These are phyloP conservation scores for Micrasema minimum DNA, from an alignment of 1,140 invertebrate genomes.

Conservation along the genomic window DNA sequence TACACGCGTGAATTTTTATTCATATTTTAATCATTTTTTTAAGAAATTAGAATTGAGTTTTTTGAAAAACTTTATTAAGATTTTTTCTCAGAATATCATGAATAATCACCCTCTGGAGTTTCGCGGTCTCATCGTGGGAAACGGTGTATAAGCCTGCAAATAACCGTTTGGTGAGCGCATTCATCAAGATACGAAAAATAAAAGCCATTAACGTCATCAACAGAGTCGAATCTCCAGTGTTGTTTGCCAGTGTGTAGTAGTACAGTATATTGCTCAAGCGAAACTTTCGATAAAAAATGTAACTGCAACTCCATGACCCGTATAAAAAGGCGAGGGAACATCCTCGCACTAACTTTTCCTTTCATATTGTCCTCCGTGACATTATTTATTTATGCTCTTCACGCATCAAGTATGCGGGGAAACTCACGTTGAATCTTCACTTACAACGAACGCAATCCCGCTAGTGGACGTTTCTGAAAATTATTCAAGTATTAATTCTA, in stretches of 20 bases:
- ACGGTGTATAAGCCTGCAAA: no score
- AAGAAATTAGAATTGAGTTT: no score
- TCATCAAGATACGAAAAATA: neutral
- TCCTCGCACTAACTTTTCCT: constrained; percentile 23
- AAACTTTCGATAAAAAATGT: constrained; percentile 42
- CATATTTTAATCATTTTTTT: no score
- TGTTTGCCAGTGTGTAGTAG: constrained; percentile 22
- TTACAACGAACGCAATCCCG: constrained; percentile 28
- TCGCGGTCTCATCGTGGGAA: no score
- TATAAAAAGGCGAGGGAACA: constrained; percentile 33
- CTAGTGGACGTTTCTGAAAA: neutral
- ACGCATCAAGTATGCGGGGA: constrained; percentile 40
- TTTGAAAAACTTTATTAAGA: no score
- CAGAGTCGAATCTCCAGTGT: constrained; percentile 22
- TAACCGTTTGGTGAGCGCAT: neutral
- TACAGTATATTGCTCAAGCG: constrained; percentile 1
- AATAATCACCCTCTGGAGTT: no score
- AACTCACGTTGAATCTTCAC: neutral
- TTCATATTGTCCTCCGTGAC: constrained; percentile 18
- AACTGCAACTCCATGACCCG: constrained; percentile 42
- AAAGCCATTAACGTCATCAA: constrained; percentile 32
- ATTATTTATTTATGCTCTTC: constrained; percentile 45
- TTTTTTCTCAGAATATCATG: no score
- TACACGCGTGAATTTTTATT: no score
- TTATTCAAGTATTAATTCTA: no score